Evolutionary conservation across 2,797 vertebrate species (phyloP).

Genomic region (Malacoctenus gilli): DNA sequence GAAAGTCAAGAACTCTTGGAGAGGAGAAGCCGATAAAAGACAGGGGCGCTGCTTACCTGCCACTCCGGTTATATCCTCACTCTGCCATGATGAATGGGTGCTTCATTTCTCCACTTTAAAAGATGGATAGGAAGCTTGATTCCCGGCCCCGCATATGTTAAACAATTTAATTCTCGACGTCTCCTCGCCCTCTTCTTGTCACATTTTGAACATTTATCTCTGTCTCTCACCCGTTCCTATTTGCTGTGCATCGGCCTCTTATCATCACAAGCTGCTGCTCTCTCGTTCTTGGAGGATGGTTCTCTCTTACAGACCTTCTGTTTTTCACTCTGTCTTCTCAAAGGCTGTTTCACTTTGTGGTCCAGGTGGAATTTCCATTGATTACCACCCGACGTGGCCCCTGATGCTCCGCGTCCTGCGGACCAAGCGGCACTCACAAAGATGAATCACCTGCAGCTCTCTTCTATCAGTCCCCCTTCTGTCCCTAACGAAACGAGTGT

Average conservation of each 20-base stretch:
- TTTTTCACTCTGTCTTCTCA: conserved; percentile 51
- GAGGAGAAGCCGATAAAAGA: conserved; percentile 44
- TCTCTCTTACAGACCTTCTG: conserved; percentile 67
- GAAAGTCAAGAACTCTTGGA: conserved; percentile 42
- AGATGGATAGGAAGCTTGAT: conserved; percentile 68
- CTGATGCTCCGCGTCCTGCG: conserved; percentile 65
- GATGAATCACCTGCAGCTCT: conserved; percentile 63
- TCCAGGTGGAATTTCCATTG: conserved; percentile 76
- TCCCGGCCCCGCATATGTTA: conserved; percentile 56
- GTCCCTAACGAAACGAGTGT: conserved; percentile 40
- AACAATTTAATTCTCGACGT: conserved; percentile 58
- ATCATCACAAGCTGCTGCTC: conserved; percentile 14
- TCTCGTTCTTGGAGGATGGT: too few species aligned
- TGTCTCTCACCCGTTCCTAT: conserved; percentile 46
- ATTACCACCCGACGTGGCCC: conserved; percentile 72
- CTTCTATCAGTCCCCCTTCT: conserved; percentile 44
- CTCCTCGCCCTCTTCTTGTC: conserved; percentile 50
- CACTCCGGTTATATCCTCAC: conserved; percentile 41
- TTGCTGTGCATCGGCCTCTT: conserved; percentile 43
- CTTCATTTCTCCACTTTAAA: conserved; percentile 73
- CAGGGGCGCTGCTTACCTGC: conserved; percentile 41
- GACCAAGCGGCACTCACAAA: conserved; percentile 51
- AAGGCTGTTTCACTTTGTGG: conserved; percentile 47
- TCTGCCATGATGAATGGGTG: conserved; percentile 54
- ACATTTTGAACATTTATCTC: conserved; percentile 73